Base-by-base conservation (phyloP, 2,113 vertebrate genomes). In the Calypte anna region DNA sequence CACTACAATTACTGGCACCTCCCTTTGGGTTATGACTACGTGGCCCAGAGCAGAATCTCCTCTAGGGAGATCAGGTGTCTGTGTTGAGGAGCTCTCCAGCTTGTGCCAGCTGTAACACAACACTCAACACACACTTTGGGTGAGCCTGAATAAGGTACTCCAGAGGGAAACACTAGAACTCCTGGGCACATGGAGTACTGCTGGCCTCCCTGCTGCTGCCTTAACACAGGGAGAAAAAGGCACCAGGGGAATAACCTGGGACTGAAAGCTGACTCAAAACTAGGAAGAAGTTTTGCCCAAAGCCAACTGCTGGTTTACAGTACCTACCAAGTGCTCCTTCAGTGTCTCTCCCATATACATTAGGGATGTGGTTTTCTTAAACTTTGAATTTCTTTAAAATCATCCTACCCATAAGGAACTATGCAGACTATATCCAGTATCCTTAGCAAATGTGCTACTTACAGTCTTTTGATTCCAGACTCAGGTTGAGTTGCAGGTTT, bases 391-490 rank as follows among this genome's bases (percentile, higher is more conserved):
- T n/a, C 16, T 76, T 94, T 83, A 12, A 62, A 87, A 61, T 19
- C 15, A 20, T 51, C 61, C 67, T 59, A 6, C 31, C 25, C 36
- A 9, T 55, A 82, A 59, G 57, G 80, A 67, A 48, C 28, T 73
- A 88, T 88, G n/a, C 55, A 90, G 62, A 20, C 31, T 68, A 10
- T 48, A 53, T 16, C 50, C 53, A 80, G 36, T 20, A 36, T 4
- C 9, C 12, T 6, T 6, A 50, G 66, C 61, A 85, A 91, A 85
- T 7, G 1, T 1, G 3, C 40, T 86, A 98, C 99, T 99, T 98
- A 99, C 99, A 99, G 97, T 74, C 98, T 97, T 96, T 98, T 98
- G 95, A 99, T 99, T 94, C 99, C 98, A 36, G 99, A 99, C 96
- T 99, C 99, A 1, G 98, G 98, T 93, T 97, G 98, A 73, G 98